These are phyloP conservation scores for Homalodisca vitripennis DNA, from an alignment of 1,140 invertebrate species.

Conservation along the genomic window DNA sequence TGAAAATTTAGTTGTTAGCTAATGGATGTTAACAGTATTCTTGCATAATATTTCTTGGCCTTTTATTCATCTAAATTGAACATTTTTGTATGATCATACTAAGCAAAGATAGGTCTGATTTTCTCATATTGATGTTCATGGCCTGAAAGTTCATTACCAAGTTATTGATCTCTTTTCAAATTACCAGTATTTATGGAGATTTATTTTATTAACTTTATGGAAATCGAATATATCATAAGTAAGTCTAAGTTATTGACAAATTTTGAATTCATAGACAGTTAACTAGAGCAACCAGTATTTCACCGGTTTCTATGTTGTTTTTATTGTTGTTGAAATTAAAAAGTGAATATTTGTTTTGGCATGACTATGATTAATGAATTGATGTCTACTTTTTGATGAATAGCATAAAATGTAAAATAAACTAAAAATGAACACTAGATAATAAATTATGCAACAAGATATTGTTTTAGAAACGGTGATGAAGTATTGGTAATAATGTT, in stretches of 20 bases:
- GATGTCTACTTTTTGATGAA: too few species aligned
- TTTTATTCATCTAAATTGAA: too few species aligned
- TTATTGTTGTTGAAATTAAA: background rate
- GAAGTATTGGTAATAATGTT: constrained; percentile 12
- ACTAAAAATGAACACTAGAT: too few species aligned
- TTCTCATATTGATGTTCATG: too few species aligned
- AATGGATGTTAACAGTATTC: background rate
- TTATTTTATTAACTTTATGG: too few species aligned
- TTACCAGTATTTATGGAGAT: constrained; percentile 1
- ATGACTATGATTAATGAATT: background rate
- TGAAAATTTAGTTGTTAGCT: constrained; percentile 11
- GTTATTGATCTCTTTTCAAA: constrained; percentile 24
- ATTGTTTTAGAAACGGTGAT: background rate
- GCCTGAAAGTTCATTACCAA: background rate
- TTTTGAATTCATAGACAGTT: too few species aligned
- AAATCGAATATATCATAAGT: too few species aligned
- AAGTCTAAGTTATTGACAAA: too few species aligned
- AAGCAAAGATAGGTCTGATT: too few species aligned
- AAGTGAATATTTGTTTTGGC: constrained; percentile 5
- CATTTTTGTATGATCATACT: too few species aligned
- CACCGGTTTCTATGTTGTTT: background rate
- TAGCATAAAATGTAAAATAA: too few species aligned
- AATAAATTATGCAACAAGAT: background rate
- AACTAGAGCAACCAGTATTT: background rate
- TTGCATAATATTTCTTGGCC: too few species aligned